phyloP scores from a whole-genome alignment of 2,888 invertebrate genomes.

The Limenitis arthemis region DNA sequence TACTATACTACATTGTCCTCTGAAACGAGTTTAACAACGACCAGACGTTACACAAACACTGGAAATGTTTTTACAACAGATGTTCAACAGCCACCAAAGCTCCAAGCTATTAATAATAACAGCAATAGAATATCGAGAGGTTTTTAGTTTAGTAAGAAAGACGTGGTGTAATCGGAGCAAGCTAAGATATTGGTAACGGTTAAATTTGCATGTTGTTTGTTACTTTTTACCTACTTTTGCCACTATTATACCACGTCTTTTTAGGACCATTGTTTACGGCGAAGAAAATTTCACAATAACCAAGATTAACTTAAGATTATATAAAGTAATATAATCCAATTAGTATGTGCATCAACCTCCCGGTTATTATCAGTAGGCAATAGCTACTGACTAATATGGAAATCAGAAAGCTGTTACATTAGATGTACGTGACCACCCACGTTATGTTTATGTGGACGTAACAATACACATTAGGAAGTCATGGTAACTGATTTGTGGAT shows the following conservation, averaged over 20 bases:
- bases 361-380: background rate
- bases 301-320: background rate
- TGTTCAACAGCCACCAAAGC: too few species aligned
- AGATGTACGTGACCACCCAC: conserved; percentile 3
- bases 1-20: background rate
- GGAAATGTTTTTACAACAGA: too few species aligned
- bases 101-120: too few species aligned
- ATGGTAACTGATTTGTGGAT: background rate
- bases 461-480: conserved; percentile 3
- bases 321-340: background rate
- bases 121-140: too few species aligned
- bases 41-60: too few species aligned
- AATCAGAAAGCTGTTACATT: conserved; percentile 5
- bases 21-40: background rate
- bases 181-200: too few species aligned
- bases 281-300: background rate
- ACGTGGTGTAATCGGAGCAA: too few species aligned
- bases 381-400: background rate
- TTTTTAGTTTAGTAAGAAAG: too few species aligned
- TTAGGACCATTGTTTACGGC: too few species aligned
- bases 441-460: background rate
- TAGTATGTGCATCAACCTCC: background rate
- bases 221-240: too few species aligned
- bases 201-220: too few species aligned
- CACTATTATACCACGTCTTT: too few species aligned